Base-by-base conservation (phyloP, 2,797 vertebrate genomes). In the Aulostomus chinensis region DNA sequence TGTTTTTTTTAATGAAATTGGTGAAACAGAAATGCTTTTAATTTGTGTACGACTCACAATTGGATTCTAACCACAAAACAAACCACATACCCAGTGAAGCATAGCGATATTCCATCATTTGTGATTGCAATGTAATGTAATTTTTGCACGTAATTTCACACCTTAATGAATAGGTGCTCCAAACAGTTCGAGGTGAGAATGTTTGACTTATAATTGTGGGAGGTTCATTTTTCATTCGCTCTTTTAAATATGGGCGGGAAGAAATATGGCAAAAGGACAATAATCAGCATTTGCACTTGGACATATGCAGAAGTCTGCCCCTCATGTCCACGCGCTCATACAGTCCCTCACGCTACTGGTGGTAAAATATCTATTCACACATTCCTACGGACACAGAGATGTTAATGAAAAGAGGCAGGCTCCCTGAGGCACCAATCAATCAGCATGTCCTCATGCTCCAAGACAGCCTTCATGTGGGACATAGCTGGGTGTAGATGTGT, bases 401-500 rank as follows among this genome's bases (percentile, higher is more conserved):
- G 57, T 31, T 80, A 80, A 85, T 76, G 22, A 31, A 45, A 68
- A 59, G 32, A 55, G 80, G 68, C 78, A 74, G 53, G 36, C 48
- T 57, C 61, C 68, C 64, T 52, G 43, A 40, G 70, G 73, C 46
- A 2, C 58, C 70, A 66, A 68, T 83, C 80, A 78, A 76, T 80
- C 76, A 55, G 43, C 20, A 49, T 50, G 50, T 56, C 55, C 49
- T 64, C 43, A 20, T 1, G 12, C 45, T 52, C 38, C 20, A 7
- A 73, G 63, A 65, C 70, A 42, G 57, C 28, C 45, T 70, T 77
- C 69, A 68, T 57, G 59, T 54, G 56, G 36, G 37, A 56, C 59
- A 60, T n/a, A 29, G 16, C 40, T 51, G 13, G 8, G 18, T 39
- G 38, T 38, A n/a, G n/a, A n/a, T n/a, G n/a, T n/a, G n/a, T n/a